These are phyloP conservation scores for Rallus limicola DNA, from an alignment of 2,113 vertebrate species.

Conservation along the genomic window DNA sequence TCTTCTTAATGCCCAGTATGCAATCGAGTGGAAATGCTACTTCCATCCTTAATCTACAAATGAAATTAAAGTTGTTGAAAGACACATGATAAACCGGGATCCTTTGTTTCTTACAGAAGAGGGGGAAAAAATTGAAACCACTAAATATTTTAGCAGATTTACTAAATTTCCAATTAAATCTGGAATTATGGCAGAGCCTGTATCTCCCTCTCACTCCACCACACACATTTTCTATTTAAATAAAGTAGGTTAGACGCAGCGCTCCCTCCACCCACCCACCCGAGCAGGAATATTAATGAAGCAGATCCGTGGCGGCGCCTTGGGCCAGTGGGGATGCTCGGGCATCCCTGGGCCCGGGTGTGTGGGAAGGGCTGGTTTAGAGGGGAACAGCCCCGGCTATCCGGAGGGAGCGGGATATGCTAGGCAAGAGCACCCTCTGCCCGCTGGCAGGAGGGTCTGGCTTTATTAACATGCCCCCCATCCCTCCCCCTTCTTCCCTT, in stretches of 20 bases:
- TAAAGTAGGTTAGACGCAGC: constrained; percentile 49
- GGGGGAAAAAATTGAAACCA: constrained; percentile 77
- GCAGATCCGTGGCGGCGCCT: background rate
- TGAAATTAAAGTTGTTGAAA: constrained; percentile 90
- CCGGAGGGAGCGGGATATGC: constrained; percentile 67
- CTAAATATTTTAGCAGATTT: constrained; percentile 87
- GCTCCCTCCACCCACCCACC: constrained; percentile 10
- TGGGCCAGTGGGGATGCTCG: background rate
- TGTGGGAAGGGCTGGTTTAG: background rate
- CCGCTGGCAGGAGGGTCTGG: constrained; percentile 77
- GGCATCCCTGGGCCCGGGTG: background rate
- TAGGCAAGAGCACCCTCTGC: constrained; percentile 82
- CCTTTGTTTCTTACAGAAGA: constrained; percentile 78
- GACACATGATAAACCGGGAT: constrained; percentile 78
- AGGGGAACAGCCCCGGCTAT: background rate
- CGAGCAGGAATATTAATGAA: constrained; percentile 24
- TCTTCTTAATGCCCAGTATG: constrained; percentile 78
- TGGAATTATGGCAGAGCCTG: constrained; percentile 64
- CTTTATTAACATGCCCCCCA: constrained; percentile 47
- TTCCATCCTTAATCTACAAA: constrained; percentile 85
- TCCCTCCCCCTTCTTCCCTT: constrained; percentile 41
- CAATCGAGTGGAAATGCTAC: constrained; percentile 86
- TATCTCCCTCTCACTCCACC: constrained; percentile 55
- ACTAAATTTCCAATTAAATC: constrained; percentile 86
- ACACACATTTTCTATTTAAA: constrained; percentile 51